Base-by-base conservation (phyloP, 2,888 invertebrate species). In the Andrena flavipes region DNA sequence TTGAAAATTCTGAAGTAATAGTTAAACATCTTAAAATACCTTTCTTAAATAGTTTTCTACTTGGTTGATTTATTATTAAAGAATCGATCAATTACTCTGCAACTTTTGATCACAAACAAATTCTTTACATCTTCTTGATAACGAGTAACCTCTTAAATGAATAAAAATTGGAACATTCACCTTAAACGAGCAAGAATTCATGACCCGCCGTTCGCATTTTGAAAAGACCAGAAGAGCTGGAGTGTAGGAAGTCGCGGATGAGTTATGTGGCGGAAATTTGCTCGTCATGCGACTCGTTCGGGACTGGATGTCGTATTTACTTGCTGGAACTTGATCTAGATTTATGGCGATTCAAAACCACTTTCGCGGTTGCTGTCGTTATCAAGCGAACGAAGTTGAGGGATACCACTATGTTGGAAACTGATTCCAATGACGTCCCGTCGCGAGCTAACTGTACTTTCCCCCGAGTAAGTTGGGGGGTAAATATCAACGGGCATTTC, bases 281-380 rank as follows among this genome's bases (percentile, higher is more conserved):
- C 63, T 42, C 63, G 23, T 63, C 20, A n/a, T 16, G 23, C 42
- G 42, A 63, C 20, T 42, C 5, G 23, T 42, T 16, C n/a, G 23
- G 23, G 23, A 10, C 35, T 42, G 63, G 23, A 63, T 42, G 23
- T 26, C 42, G 63, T 63, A 23, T 33, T 63, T 63, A 42, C 42
- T 63, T 42, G 42, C 23, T 35, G 63, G 42, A 63, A 35, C 35
- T 35, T n/a, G 63, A 63, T 63, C 63, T 13, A 42, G 42, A 63
- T 42, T 63, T 63, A 63, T 35, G 42, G 33, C 23, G 26, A 16
- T 63, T 23, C 33, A 2, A 42, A 63, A 16, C 42, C 23, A 63
- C 42, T 63, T 42, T 62, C 20, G 30, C 62, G 35, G 33, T 6
- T 23, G 20, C 42, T n/a, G 23, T 23, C 35, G 63, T 16, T 63